These are phyloP conservation scores for Silurus meridionalis DNA, from an alignment of 2,113 vertebrate genomes.

Conservation along the genomic window DNA sequence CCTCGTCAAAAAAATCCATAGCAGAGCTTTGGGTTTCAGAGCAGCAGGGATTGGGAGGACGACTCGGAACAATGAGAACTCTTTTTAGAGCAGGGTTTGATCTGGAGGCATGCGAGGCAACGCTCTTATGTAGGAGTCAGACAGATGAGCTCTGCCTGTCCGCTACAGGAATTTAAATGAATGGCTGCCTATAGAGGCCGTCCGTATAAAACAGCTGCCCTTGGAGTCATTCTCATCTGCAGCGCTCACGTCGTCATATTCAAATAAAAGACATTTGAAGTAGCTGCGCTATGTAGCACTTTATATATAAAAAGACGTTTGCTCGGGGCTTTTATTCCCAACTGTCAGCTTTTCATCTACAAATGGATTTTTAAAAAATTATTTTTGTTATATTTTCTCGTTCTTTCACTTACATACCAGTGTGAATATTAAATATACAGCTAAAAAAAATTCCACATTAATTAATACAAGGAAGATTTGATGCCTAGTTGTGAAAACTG, in stretches of 20 bases:
- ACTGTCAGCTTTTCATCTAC: slow-evolving; percentile 31
- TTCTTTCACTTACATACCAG: slow-evolving; percentile 15
- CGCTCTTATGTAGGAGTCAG: slow-evolving; percentile 29
- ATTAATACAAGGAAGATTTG: not conserved
- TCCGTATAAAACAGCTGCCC: slow-evolving; percentile 30
- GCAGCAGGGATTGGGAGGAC: slow-evolving; percentile 12
- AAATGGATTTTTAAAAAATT: not conserved
- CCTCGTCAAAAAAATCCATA: slow-evolving; percentile 38
- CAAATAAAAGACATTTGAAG: slow-evolving; percentile 40
- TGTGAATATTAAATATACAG: slow-evolving; percentile 30
- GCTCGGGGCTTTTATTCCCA: slow-evolving; percentile 34
- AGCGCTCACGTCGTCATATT: not conserved
- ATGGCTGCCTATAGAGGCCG: slow-evolving; percentile 13
- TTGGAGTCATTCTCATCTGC: slow-evolving; percentile 38
- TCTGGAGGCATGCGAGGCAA: slow-evolving; percentile 21
- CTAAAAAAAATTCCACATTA: not conserved
- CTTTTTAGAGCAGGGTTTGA: slow-evolving; percentile 36
- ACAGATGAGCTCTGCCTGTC: slow-evolving; percentile 17
- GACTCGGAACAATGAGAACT: slow-evolving; percentile 9
- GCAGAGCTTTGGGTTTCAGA: slow-evolving; percentile 27
- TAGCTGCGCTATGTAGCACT: slow-evolving; percentile 27
- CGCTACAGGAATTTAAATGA: slow-evolving; percentile 34
- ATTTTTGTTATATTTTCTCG: not conserved
- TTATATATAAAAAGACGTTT: slow-evolving; percentile 14
- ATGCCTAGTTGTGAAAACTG: not conserved